phyloP scores from a whole-genome alignment of 2,888 invertebrate genomes.

The Drosophila melanosoma region DNA sequence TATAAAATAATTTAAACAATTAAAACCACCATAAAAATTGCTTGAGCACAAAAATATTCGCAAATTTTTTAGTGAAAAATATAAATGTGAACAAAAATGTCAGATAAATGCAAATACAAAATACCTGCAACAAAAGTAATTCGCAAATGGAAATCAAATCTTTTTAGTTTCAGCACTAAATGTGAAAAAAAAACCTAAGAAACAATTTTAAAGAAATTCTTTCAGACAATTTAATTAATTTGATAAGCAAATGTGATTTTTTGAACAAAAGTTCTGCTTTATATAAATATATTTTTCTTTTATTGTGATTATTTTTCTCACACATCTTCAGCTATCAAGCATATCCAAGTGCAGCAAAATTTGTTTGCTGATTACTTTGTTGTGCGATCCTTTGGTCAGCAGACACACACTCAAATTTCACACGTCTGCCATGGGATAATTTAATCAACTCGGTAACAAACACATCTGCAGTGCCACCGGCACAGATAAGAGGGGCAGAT shows the following conservation, averaged over 20 bases:
- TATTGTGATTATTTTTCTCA: too few species aligned
- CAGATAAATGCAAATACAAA: not conserved
- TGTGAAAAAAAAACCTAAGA: not conserved
- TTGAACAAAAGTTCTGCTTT: not conserved
- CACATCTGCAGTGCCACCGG: constrained; percentile 54
- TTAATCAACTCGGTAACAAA: constrained; percentile 73
- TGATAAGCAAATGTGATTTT: not conserved
- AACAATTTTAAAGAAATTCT: not conserved
- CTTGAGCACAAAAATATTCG: not conserved
- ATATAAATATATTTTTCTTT: not conserved
- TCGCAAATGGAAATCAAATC: not conserved
- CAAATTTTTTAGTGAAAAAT: not conserved
- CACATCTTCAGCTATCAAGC: not conserved
- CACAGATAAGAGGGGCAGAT: not conserved
- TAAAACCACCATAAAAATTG: not conserved
- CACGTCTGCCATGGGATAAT: constrained; percentile 72
- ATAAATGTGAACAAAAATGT: not conserved
- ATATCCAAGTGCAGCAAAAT: constrained; percentile 7
- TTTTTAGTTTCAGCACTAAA: not conserved
- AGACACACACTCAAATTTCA: constrained; percentile 40
- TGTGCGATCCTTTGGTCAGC: constrained; percentile 19
- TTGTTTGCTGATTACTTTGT: constrained; percentile 61
- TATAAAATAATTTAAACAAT: too few species aligned
- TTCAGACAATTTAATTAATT: not conserved
- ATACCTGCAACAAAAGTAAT: not conserved